These are phyloP conservation scores for Varroa destructor DNA, from an alignment of 1,140 invertebrate genomes.

Conservation along the genomic window DNA sequence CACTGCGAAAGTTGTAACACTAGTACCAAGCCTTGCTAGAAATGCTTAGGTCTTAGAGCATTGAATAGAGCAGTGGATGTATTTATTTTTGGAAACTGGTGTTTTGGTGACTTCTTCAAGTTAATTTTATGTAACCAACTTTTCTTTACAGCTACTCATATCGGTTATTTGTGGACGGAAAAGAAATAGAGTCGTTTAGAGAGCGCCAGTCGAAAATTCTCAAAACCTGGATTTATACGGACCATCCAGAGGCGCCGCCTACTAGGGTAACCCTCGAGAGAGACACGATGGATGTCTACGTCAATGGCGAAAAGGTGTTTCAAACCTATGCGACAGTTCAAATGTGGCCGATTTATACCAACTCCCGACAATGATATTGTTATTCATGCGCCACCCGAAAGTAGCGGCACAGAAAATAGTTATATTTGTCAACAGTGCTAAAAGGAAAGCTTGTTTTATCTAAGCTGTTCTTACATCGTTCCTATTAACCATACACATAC, in stretches of 20 bases:
- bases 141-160: conserved; percentile 52
- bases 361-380: neutral
- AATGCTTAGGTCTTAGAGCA: too few relatives aligned
- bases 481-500: too few relatives aligned
- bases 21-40: too few relatives aligned
- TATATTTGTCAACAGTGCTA: conserved; percentile 19
- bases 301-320: conserved; percentile 57
- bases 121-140: neutral
- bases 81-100: too few relatives aligned
- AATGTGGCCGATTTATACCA: neutral
- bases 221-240: conserved; percentile 48
- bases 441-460: neutral
- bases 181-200: conserved; percentile 58
- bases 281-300: conserved; percentile 60
- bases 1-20: too few relatives aligned
- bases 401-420: neutral
- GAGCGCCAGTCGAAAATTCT: conserved; percentile 59
- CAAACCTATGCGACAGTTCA: conserved; percentile 42
- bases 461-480: neutral
- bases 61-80: too few relatives aligned
- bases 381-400: neutral
- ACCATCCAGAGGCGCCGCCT: conserved; percentile 42
- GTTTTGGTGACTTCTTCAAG: neutral
- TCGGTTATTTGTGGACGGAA: conserved; percentile 57
- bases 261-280: conserved; percentile 48